Conservation (phyloP, 2,797 vertebrate genomes). For the Hypotaenidia philippensis region DNA sequence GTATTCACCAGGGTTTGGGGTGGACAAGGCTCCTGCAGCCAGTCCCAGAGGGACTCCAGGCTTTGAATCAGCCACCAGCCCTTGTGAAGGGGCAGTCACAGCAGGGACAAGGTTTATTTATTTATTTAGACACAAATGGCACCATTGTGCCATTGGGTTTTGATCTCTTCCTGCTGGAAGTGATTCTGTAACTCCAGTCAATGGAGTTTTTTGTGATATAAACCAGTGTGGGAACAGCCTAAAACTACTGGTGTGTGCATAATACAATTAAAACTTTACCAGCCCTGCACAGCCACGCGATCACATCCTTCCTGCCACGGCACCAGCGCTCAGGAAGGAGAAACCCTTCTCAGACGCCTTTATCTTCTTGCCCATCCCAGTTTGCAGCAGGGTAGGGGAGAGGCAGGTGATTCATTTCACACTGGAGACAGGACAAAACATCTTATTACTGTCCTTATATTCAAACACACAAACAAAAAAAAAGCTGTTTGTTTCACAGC, state of each 20-base stretch:
- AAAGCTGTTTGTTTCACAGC: not conserved
- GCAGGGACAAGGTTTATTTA: not conserved
- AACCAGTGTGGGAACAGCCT: constrained; percentile 4
- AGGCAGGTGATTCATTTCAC: not conserved
- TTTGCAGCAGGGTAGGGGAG: not conserved
- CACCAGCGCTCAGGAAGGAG: not conserved
- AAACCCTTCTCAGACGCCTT: not conserved
- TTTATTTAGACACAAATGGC: not conserved
- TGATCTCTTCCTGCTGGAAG: constrained; percentile 22
- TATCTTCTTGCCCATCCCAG: not conserved
- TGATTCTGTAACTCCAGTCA: not conserved
- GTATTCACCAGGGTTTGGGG: not conserved
- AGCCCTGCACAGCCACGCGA: not conserved
- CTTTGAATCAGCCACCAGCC: not conserved
- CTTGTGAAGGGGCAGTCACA: not conserved
- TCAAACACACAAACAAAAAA: not conserved
- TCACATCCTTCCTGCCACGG: not conserved
- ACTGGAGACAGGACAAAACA: not conserved
- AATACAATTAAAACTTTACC: not conserved
- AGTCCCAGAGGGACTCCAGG: not conserved
- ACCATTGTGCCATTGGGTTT: not conserved
- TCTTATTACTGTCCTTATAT: not conserved
- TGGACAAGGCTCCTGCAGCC: not conserved
- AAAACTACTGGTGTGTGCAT: not conserved
- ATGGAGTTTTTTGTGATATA: not conserved